Evolutionary conservation across 2,888 invertebrate genomes (phyloP).

Genomic region (Diplazon laetatorius): DNA sequence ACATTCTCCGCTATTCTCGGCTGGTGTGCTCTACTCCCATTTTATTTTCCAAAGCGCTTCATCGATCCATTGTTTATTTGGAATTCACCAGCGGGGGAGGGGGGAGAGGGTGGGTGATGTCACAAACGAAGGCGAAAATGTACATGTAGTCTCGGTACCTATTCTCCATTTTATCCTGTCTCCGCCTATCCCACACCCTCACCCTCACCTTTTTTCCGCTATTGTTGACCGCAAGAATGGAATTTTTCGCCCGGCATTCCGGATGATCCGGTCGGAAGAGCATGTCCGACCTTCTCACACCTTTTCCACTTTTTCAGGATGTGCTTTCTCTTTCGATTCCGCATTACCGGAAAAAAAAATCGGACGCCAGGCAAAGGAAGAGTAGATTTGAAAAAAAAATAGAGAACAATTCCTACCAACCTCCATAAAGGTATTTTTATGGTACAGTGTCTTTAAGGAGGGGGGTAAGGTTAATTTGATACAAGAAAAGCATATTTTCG

Average conservation of each 20-base stretch:
- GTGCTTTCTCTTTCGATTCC: background rate
- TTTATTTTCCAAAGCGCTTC: constrained; percentile 13
- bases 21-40: background rate
- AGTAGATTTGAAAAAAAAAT: background rate
- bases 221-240: constrained; percentile 47
- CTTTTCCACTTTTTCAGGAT: background rate
- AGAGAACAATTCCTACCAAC: background rate
- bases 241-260: constrained; percentile 50
- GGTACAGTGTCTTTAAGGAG: no score
- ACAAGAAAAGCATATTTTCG: no score
- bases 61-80: constrained; percentile 52
- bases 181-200: constrained; percentile 27
- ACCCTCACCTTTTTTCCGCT: constrained; percentile 20
- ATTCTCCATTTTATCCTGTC: constrained; percentile 26
- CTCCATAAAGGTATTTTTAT: background rate
- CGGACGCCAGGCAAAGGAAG: background rate
- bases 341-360: background rate
- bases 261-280: constrained; percentile 48
- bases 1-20: background rate
- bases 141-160: constrained; percentile 15
- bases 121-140: constrained; percentile 12
- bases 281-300: constrained; percentile 24
- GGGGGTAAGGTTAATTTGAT: no score
- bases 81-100: no score
- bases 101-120: constrained; percentile 23